A percentile compares a stretch with the other conserved stretches of the same genome.
Evolutionary conservation across 2,113 vertebrate genomes (phyloP).

Genomic region (Amphilophus citrinellus): DNA sequence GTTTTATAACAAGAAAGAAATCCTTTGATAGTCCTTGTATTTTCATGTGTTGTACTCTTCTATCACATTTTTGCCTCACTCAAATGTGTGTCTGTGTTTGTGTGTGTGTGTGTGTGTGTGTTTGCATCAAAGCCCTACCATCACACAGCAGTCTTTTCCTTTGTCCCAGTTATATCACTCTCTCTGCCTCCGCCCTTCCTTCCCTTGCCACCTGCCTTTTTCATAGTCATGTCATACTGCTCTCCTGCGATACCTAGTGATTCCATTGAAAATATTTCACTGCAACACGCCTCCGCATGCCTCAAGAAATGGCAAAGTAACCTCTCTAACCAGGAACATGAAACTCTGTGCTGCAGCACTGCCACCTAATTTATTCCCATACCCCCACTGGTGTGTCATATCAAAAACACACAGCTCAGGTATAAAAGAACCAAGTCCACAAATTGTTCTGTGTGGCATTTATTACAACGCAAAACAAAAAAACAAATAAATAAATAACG

Average conservation of each 20-base stretch:
- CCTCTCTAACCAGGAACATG: constrained; percentile 32
- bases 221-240: constrained; percentile 50
- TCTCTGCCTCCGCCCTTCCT: constrained; percentile 30
- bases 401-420: background rate
- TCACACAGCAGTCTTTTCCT: constrained; percentile 44
- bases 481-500: background rate
- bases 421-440: constrained; percentile 20
- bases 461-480: background rate
- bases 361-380: constrained; percentile 32
- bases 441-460: constrained; percentile 18
- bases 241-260: constrained; percentile 31
- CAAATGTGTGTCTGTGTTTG: background rate
- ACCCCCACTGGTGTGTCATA: background rate
- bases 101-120: background rate
- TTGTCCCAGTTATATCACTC: constrained; percentile 63
- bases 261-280: constrained; percentile 46
- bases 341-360: constrained; percentile 16
- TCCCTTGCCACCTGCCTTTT: constrained; percentile 58
- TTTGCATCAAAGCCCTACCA: constrained; percentile 43
- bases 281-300: constrained; percentile 54
- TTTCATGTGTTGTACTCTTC: constrained; percentile 36
- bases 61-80: constrained; percentile 31
- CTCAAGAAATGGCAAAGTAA: constrained; percentile 48
- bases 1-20: constrained; percentile 18
- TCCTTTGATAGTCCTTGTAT: constrained; percentile 49